Evolutionary conservation across 92 coral and sea anemone species (phyloP), one percentile per base, ranked within the genome.

Genomic region (Porites cylindrica): DNA sequence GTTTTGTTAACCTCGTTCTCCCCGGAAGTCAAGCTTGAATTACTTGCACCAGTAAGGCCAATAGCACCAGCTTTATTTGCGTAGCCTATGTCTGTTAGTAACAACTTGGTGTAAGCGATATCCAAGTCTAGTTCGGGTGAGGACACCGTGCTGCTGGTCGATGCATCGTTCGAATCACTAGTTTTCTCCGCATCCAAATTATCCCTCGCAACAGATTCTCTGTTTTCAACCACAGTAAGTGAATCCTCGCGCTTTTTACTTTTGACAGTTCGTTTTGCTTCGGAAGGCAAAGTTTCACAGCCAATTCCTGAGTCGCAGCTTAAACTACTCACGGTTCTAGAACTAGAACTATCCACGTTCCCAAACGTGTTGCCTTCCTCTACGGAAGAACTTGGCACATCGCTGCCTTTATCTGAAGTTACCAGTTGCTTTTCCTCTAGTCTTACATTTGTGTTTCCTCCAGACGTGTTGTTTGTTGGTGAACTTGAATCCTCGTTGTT

Each of bases 231-330:
- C 21, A 23, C 66, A 23, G 51, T 3, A 60, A 43, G 53, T 21
- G 80, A 83, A 9, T 83, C 87, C 17, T 73, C 80, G 64, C 80
- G 66, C 66, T 83, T 83, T 75, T 83, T 83, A 23, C 87, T 73
- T 73, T 83, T 83, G 6, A 74, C 70, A 21, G 80, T 60, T 72
- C 73, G 51, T 50, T 83, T 83, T 16, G 80, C 10, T 52, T 74
- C 87, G 8, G 53, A 21, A 58, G 32, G 71, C 20, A 17, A 13
- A 10, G 51, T 10, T 16, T 83, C 87, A 29, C 20, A 51, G 79
- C 87, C 32, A 43, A 72, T 75, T 7, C 87, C 79, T 53, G 87
- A 83, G 52, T 83, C 87, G 43, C 80, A 83, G 79, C 80, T 72
- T 51, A 73, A 21, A 5, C 87, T 83, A 51, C 87, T 75, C 29